Evolutionary conservation across 1,140 invertebrate genomes (phyloP).

Genomic region (Philotrypesis tridentata): DNA sequence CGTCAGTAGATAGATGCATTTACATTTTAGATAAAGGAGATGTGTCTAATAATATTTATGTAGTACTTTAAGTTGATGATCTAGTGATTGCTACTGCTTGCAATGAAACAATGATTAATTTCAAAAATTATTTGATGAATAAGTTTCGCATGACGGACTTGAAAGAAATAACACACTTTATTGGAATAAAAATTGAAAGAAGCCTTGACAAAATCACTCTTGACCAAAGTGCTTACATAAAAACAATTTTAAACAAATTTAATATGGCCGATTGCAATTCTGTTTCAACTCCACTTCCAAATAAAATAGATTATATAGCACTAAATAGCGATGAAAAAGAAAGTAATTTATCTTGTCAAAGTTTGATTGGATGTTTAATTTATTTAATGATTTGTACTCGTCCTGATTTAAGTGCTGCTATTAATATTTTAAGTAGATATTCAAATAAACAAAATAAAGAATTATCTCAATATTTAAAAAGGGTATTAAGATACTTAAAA

Average conservation of each 20-base stretch:
- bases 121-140: too few species aligned
- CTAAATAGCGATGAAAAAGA: conserved; percentile 39
- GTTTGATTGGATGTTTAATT: conserved; percentile 42
- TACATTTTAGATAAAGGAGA: conserved; percentile 49
- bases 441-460: conserved; percentile 35
- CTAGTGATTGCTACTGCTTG: too few species aligned
- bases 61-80: conserved; percentile 49
- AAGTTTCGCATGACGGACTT: too few species aligned
- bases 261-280: too few species aligned
- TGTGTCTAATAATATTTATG: conserved; percentile 54
- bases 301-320: conserved; percentile 28
- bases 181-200: too few species aligned
- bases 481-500: conserved; percentile 39
- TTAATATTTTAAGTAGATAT: conserved; percentile 39
- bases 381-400: conserved; percentile 40
- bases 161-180: too few species aligned
- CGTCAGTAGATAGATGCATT: conserved; percentile 41
- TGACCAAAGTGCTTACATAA: too few species aligned
- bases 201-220: too few species aligned
- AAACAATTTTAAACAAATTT: too few species aligned
- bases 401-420: conserved; percentile 35
- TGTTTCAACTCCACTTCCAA: too few species aligned
- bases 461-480: conserved; percentile 37
- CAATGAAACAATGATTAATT: too few species aligned
- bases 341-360: conserved; percentile 20